These are phyloP conservation scores for Pangasius larnaudii DNA, from an alignment of 2,797 vertebrate species.

Conservation along the genomic window DNA sequence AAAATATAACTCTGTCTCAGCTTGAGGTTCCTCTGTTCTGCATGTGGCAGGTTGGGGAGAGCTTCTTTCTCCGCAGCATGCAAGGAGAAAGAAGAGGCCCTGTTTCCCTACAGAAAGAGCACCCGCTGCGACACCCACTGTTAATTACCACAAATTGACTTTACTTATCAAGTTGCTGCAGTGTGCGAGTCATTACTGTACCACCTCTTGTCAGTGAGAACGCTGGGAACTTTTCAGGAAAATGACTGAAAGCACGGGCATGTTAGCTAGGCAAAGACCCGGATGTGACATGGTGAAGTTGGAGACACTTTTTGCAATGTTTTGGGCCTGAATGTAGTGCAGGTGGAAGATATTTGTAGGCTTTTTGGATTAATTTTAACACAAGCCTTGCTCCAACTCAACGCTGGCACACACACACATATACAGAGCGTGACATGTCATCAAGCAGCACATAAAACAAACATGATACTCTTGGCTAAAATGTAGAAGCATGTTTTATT, in stretches of 20 bases:
- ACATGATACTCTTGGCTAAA: constrained; percentile 8
- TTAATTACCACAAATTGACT: constrained; percentile 66
- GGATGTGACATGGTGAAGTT: constrained; percentile 32
- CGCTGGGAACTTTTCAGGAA: constrained; percentile 27
- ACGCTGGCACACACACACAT: constrained; percentile 15
- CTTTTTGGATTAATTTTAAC: constrained; percentile 49
- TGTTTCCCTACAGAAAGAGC: constrained; percentile 58
- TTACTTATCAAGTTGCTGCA: constrained; percentile 58
- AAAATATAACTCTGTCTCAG: constrained; percentile 50
- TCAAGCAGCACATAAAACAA: constrained; percentile 31
- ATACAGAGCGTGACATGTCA: neutral
- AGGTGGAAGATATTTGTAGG: constrained; percentile 42
- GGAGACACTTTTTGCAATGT: constrained; percentile 11
- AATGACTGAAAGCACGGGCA: constrained; percentile 17
- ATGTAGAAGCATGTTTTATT: neutral
- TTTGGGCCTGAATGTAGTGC: constrained; percentile 27
- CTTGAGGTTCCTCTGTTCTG: constrained; percentile 43
- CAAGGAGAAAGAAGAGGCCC: constrained; percentile 35
- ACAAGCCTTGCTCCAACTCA: constrained; percentile 31
- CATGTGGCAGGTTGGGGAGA: constrained; percentile 31
- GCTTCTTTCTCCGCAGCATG: constrained; percentile 27
- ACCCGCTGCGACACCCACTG: constrained; percentile 42
- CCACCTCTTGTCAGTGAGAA: constrained; percentile 40
- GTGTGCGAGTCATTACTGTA: constrained; percentile 50
- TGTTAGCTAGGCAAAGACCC: constrained; percentile 28